Evolutionary conservation across 2,888 invertebrate species (phyloP).

Genomic region (Lottia gigantea): DNA sequence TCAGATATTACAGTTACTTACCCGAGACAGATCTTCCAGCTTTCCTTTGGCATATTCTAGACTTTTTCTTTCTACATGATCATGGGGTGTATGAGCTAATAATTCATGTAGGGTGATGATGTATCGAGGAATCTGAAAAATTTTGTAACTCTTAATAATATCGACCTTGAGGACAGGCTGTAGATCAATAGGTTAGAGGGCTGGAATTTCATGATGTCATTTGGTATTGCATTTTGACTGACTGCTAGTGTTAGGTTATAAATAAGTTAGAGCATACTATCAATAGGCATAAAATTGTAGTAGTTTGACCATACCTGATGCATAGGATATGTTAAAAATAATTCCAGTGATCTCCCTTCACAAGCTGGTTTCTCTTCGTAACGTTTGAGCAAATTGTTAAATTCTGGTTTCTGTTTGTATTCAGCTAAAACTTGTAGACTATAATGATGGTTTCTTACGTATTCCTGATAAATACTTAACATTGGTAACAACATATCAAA

Average conservation of each 20-base stretch:
- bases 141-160: background rate
- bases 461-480: constrained; percentile 94
- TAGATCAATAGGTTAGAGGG: background rate
- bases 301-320: constrained; percentile 82
- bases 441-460: constrained; percentile 93
- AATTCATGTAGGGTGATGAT: constrained; percentile 91
- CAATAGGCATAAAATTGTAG: too few species aligned
- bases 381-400: constrained; percentile 81
- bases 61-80: constrained; percentile 91
- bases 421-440: constrained; percentile 88
- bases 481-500: constrained; percentile 95
- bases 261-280: too few species aligned
- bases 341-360: constrained; percentile 86
- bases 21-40: constrained; percentile 79
- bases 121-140: constrained; percentile 84
- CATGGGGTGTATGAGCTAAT: constrained; percentile 90
- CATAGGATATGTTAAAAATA: constrained; percentile 93
- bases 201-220: too few species aligned
- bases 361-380: constrained; percentile 88
- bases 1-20: constrained; percentile 46
- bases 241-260: too few species aligned
- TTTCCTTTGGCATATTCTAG: constrained; percentile 86
- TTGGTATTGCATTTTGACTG: too few species aligned
- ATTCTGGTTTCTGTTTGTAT: constrained; percentile 86
- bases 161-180: background rate